Conservation (phyloP, 2,113 vertebrate genomes). For the Acrocephalus kingi region DNA sequence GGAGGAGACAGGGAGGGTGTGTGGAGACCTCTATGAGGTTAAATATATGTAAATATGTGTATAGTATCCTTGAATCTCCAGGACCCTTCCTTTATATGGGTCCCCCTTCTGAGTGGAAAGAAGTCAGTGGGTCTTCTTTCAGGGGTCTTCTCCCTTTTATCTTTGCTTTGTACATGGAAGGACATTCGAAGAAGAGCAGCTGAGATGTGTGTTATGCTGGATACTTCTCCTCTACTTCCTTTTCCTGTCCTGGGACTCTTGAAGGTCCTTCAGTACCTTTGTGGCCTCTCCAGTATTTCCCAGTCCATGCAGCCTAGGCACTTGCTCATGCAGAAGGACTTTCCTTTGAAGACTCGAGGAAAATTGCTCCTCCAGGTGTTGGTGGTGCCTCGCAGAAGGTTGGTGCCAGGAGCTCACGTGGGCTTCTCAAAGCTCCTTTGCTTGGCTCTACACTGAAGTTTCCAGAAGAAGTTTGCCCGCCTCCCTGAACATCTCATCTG, state of each 20-base stretch:
- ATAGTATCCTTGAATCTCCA: not conserved
- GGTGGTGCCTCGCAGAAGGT: not conserved
- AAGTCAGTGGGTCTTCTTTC: not conserved
- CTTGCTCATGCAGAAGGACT: not conserved
- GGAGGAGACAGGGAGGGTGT: not conserved
- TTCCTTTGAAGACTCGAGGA: not conserved
- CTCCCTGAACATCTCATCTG: not conserved
- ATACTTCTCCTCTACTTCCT: not conserved
- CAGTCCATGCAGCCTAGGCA: not conserved
- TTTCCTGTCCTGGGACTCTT: not conserved
- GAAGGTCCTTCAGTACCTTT: not conserved
- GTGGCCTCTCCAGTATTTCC: not conserved
- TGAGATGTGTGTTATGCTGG: not conserved
- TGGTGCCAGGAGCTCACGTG: not conserved
- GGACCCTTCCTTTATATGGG: not conserved
- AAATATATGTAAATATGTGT: not conserved
- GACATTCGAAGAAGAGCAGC: not conserved
- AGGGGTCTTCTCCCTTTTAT: not conserved
- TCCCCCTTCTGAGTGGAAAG: not conserved
- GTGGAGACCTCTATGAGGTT: not conserved
- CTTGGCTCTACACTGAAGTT: not conserved
- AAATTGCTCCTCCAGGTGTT: not conserved
- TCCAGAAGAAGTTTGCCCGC: not conserved
- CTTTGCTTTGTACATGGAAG: not conserved
- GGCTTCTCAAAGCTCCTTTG: not conserved